Conservation (phyloP, 2,797 vertebrate species). For the Siniperca obscura region DNA sequence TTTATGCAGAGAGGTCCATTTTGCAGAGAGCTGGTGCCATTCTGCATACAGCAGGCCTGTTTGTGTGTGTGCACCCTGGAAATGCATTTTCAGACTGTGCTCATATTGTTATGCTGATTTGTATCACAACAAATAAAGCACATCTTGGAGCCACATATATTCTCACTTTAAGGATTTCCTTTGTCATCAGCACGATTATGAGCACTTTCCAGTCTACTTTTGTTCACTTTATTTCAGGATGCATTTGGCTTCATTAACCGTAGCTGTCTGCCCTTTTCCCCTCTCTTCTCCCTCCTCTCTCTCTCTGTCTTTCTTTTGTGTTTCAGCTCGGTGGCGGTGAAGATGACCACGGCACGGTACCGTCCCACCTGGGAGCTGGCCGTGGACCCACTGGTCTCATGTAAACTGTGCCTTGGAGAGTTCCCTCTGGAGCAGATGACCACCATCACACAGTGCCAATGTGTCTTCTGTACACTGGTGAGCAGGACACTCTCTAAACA, state of each 20-base stretch:
- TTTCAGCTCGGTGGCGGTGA: conserved; percentile 77
- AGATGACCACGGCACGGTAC: conserved; percentile 96
- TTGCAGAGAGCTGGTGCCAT: conserved; percentile 30
- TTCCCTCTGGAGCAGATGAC: conserved; percentile 98
- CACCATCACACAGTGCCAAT: conserved; percentile 97
- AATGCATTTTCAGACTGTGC: conserved; percentile 30
- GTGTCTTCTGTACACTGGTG: conserved; percentile 98
- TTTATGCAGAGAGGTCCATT: conserved; percentile 47
- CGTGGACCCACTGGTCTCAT: conserved; percentile 96
- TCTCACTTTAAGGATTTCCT: not conserved
- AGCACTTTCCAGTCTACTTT: not conserved
- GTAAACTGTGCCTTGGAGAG: conserved; percentile 98
- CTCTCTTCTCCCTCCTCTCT: not conserved
- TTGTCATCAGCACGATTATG: not conserved
- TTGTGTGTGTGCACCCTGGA: conserved; percentile 6
- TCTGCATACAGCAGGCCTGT: conserved; percentile 27
- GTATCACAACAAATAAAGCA: conserved; percentile 37
- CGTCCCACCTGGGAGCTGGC: conserved; percentile 98
- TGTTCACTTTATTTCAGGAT: not conserved
- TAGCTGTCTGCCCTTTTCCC: not conserved
- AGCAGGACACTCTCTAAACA: conserved; percentile 71
- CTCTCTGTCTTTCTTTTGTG: not conserved
- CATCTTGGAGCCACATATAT: conserved; percentile 1
- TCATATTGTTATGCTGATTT: conserved; percentile 13
- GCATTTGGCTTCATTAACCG: conserved; percentile 21